Percentiles rank a stretch among this genome's conserved stretches.
phyloP scores from a whole-genome alignment of 2,888 invertebrate genomes.

The Euplexia lucipara region DNA sequence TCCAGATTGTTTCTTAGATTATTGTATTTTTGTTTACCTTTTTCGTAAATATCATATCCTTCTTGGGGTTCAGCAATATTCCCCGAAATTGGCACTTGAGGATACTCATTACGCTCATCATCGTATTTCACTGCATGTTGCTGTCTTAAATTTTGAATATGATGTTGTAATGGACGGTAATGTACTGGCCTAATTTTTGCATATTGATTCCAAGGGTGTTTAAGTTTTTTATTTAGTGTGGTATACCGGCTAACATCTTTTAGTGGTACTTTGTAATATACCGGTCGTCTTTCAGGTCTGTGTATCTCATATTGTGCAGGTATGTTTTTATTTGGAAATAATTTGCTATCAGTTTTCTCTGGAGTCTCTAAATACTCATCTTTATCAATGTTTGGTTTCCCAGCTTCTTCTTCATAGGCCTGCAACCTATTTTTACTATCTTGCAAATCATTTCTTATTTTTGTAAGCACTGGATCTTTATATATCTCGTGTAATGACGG shows the following conservation, averaged over 20 bases:
- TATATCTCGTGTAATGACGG: constrained; percentile 81
- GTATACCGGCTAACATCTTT: constrained; percentile 74
- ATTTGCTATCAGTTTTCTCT: constrained; percentile 79
- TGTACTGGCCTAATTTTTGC: constrained; percentile 85
- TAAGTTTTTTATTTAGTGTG: constrained; percentile 81
- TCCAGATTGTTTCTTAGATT: constrained; percentile 83
- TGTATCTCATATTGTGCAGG: constrained; percentile 83
- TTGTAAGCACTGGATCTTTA: constrained; percentile 80
- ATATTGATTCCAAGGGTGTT: constrained; percentile 85
- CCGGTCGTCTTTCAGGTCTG: constrained; percentile 79
- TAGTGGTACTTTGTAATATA: constrained; percentile 79
- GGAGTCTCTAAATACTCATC: constrained; percentile 84
- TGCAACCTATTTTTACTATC: constrained; percentile 78
- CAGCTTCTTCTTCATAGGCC: constrained; percentile 81
- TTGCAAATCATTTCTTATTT: constrained; percentile 80
- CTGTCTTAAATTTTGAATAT: constrained; percentile 82
- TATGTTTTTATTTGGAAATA: constrained; percentile 80
- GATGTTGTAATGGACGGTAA: constrained; percentile 84
- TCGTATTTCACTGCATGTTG: constrained; percentile 85
- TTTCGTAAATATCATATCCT: constrained; percentile 90
- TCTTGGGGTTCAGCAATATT: constrained; percentile 82
- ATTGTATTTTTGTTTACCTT: constrained; percentile 84
- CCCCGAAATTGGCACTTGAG: constrained; percentile 77
- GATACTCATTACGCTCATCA: constrained; percentile 87
- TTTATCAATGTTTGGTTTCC: constrained; percentile 76